phyloP scores from a whole-genome alignment of 2,797 vertebrate genomes.

The Buceros bicornis region DNA sequence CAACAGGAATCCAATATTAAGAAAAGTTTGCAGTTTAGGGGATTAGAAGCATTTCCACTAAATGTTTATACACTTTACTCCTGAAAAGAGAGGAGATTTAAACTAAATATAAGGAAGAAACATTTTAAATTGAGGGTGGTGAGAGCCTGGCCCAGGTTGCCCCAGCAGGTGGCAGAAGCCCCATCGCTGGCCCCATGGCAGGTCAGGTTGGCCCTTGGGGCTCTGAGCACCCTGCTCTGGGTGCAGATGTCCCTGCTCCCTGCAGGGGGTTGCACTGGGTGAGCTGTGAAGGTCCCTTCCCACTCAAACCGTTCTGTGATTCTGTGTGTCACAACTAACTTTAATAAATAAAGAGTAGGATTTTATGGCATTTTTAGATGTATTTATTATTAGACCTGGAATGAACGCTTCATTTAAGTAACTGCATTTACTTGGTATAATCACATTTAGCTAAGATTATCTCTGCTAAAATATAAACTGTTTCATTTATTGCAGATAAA shows the following conservation, averaged over 20 bases:
- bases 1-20: neutral
- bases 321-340: neutral
- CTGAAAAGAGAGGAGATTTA: neutral
- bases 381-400: neutral
- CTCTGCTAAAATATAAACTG: neutral
- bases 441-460: neutral
- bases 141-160: too few species aligned
- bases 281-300: too few species aligned
- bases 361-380: neutral
- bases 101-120: too few species aligned
- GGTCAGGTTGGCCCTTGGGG: too few species aligned
- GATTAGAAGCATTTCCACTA: neutral
- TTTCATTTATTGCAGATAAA: neutral
- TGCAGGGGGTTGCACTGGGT: too few species aligned
- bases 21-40: neutral
- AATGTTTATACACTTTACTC: neutral
- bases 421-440: neutral
- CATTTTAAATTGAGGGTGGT: too few species aligned
- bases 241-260: too few species aligned
- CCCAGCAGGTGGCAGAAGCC: too few species aligned
- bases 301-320: too few species aligned
- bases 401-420: neutral
- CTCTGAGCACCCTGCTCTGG: too few species aligned
- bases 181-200: too few species aligned
- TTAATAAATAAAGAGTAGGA: neutral